phyloP scores from a whole-genome alignment of 2,888 invertebrate species.

The Calameuta idolon region DNA sequence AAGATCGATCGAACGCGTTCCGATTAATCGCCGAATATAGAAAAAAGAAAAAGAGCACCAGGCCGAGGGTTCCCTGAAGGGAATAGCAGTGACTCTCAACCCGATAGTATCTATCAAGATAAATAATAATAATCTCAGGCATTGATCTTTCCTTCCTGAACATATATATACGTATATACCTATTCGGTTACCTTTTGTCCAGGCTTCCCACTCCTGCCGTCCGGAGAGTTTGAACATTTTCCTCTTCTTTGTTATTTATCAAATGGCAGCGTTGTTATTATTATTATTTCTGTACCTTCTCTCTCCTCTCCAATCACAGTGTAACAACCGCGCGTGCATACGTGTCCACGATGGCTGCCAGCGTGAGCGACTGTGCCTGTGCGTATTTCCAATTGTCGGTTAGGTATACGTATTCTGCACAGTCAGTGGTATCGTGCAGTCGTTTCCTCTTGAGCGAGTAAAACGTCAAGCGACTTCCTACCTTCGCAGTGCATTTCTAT shows the following conservation, averaged over 20 bases:
- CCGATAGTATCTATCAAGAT: neutral
- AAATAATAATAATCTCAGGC: neutral
- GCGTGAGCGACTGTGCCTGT: neutral
- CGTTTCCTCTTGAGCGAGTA: conserved; percentile 6
- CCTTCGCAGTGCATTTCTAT: neutral
- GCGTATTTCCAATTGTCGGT: neutral
- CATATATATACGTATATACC: neutral
- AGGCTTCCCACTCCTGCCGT: conserved; percentile 58
- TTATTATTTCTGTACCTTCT: neutral
- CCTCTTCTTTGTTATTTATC: conserved; percentile 7
- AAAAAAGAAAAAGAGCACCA: neutral
- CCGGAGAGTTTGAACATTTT: conserved; percentile 60
- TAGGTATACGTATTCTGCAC: neutral
- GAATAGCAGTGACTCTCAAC: neutral
- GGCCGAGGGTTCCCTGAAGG: neutral
- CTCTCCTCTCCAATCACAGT: neutral
- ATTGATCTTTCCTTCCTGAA: neutral
- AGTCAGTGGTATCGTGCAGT: neutral
- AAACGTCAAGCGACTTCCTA: neutral
- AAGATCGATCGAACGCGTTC: neutral
- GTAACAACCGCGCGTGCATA: neutral
- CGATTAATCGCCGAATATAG: conserved; percentile 4
- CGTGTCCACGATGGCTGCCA: neutral
- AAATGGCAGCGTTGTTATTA: neutral
- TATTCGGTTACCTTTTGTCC: conserved; percentile 57